These are phyloP conservation scores for Zaprionus inermis DNA, from an alignment of 1,140 invertebrate genomes.

Conservation along the genomic window DNA sequence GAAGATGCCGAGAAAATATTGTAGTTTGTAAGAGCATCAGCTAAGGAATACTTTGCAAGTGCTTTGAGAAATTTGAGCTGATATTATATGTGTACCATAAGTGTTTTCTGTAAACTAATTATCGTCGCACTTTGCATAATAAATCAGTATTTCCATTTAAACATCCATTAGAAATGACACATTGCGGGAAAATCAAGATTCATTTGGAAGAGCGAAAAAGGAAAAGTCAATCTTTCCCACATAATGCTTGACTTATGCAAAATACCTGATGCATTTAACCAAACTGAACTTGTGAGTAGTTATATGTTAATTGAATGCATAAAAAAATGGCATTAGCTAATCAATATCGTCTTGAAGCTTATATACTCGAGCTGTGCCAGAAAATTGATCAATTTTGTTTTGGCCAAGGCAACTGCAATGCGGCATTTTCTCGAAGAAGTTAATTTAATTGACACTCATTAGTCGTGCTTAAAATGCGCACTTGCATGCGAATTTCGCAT, in stretches of 20 bases:
- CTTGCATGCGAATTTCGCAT: conserved; percentile 22
- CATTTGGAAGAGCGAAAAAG: background rate
- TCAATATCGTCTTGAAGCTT: conserved; percentile 3
- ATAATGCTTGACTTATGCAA: background rate
- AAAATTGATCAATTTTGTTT: conserved; percentile 23
- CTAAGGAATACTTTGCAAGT: background rate
- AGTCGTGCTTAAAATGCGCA: conserved; percentile 38
- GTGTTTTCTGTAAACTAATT: background rate
- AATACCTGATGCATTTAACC: too few species aligned
- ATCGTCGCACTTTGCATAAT: background rate
- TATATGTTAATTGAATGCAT: background rate
- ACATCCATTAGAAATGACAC: background rate
- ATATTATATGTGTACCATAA: background rate
- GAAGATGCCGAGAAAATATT: background rate
- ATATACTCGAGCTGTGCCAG: conserved; percentile 4
- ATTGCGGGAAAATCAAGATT: background rate
- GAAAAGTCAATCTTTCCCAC: background rate
- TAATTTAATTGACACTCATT: conserved; percentile 47
- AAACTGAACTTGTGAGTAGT: background rate
- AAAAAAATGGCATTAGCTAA: conserved; percentile 6
- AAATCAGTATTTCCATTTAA: background rate
- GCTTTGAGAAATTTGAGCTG: background rate
- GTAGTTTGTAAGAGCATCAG: background rate
- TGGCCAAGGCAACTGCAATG: conserved; percentile 31
- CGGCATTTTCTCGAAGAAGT: conserved; percentile 29